These are phyloP conservation scores for Halyomorpha halys DNA, from an alignment of 1,140 invertebrate species.

Conservation along the genomic window DNA sequence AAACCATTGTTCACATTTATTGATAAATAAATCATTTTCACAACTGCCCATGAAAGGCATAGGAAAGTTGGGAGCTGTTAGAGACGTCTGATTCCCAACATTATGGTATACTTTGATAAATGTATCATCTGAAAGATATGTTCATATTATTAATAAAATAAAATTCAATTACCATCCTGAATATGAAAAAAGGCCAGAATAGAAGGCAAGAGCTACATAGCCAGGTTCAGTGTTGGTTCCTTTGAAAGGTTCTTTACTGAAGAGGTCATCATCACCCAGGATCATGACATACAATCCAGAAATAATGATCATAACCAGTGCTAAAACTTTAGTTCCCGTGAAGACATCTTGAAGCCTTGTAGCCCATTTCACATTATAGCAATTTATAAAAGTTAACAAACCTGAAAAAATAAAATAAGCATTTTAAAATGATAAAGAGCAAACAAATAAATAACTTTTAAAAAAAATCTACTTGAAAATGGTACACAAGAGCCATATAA, in stretches of 20 bases:
- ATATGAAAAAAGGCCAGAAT: slow-evolving; percentile 94
- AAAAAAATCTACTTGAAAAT: no score
- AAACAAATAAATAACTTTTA: no score
- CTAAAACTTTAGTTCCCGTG: slow-evolving; percentile 85
- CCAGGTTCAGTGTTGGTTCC: slow-evolving; percentile 64
- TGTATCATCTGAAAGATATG: no score
- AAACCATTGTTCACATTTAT: no score
- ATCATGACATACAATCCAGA: slow-evolving; percentile 64
- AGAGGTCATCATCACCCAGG: slow-evolving; percentile 51
- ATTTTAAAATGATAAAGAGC: no score
- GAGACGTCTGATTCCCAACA: background rate
- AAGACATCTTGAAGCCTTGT: slow-evolving; percentile 88
- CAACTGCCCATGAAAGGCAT: no score
- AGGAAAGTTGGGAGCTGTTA: no score
- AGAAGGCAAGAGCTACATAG: slow-evolving; percentile 81
- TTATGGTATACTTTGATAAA: background rate
- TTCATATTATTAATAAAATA: no score
- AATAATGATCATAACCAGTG: slow-evolving; percentile 76
- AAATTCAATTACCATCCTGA: slow-evolving; percentile 61
- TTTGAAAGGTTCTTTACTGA: slow-evolving; percentile 66
- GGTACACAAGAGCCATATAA: no score
- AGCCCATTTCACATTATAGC: slow-evolving; percentile 90
- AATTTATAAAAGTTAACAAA: slow-evolving; percentile 88
- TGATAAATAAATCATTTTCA: no score
- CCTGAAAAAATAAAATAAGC: slow-evolving; percentile 44